A percentile compares a stretch with the other conserved stretches of the same genome.
Conservation (phyloP, 2,113 vertebrate species). For the Brienomyrus longianalis region DNA sequence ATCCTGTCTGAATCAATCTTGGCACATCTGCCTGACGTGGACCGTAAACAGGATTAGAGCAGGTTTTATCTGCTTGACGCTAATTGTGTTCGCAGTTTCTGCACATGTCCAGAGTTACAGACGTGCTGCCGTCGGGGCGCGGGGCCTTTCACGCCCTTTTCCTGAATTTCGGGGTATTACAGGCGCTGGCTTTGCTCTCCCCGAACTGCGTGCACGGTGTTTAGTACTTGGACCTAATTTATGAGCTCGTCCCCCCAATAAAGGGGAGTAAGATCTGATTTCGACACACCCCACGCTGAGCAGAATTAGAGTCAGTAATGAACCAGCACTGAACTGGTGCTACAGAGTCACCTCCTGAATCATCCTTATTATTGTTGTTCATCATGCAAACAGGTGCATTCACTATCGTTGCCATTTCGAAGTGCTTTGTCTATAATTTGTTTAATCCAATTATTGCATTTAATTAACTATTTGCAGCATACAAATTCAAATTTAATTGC, state of each 20-base stretch:
- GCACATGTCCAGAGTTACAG: slow-evolving; percentile 71
- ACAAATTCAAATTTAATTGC: neutral
- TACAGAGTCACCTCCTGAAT: neutral
- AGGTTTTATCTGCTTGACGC: slow-evolving; percentile 82
- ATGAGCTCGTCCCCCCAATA: slow-evolving; percentile 47
- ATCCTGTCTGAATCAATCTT: slow-evolving; percentile 80
- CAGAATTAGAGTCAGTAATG: slow-evolving; percentile 42
- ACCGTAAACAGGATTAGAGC: slow-evolving; percentile 87
- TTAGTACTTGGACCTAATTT: slow-evolving; percentile 51
- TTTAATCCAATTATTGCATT: neutral
- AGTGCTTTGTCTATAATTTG: neutral
- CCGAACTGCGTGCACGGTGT: slow-evolving; percentile 31
- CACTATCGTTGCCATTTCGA: neutral
- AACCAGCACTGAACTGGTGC: neutral
- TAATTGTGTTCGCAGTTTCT: slow-evolving; percentile 82
- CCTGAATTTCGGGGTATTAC: neutral
- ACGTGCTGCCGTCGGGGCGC: slow-evolving; percentile 27
- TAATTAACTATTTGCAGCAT: neutral
- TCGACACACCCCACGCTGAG: slow-evolving; percentile 52
- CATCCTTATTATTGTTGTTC: neutral
- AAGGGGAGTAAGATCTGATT: slow-evolving; percentile 54
- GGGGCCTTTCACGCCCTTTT: neutral
- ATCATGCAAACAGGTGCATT: neutral
- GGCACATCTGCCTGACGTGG: slow-evolving; percentile 82
- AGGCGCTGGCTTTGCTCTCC: neutral